Evolutionary conservation across 2,888 invertebrate species (phyloP), one percentile per base, ranked within the genome.

Genomic region (Standfussiana lucernea): DNA sequence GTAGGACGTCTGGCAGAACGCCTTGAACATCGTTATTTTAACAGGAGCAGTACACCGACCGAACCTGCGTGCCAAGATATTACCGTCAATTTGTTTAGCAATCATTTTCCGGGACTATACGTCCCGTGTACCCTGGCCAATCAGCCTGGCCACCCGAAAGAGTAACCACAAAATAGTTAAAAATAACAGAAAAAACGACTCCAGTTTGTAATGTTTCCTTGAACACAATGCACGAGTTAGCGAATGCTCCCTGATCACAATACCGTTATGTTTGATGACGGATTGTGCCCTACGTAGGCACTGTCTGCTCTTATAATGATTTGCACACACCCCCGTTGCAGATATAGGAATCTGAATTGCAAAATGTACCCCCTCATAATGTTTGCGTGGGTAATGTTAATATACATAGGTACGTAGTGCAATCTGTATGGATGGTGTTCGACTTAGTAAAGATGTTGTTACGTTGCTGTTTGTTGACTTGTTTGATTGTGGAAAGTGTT

Each of bases 291-390:
- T 18, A 66, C 65, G 65, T 59, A 65, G 73, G 69, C 68, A 32
- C 37, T 56, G 66, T 53, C 77, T 72, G 77, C 83, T 82, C 78
- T 85, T 74, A 85, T 82, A 82, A 82, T 82, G 86, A 74, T 82
- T 74, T 78, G 82, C 78, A 82, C 73, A 78, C 86, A 65, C 67
- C 70, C 74, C 71, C 73, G 64, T 42, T 75, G 67, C 85, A 66
- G 82, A 74, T 73, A 86, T 82, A 84, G 85, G 90, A 91, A 94
- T 93, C 92, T 92, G 93, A 92, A 93, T 93, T 94, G 94, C 94
- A 93, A 93, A 94, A 92, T 92, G 90, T 90, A 87, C 86, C 87
- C 88, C 88, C 91, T 90, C 90, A 87, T 88, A 91, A 91, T 92
- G 90, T 90, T 89, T 91, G 91, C 84, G 84, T 86, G 83, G 72